Evolutionary conservation across 2,113 vertebrate species (phyloP).

Genomic region (Salminus brasiliensis): DNA sequence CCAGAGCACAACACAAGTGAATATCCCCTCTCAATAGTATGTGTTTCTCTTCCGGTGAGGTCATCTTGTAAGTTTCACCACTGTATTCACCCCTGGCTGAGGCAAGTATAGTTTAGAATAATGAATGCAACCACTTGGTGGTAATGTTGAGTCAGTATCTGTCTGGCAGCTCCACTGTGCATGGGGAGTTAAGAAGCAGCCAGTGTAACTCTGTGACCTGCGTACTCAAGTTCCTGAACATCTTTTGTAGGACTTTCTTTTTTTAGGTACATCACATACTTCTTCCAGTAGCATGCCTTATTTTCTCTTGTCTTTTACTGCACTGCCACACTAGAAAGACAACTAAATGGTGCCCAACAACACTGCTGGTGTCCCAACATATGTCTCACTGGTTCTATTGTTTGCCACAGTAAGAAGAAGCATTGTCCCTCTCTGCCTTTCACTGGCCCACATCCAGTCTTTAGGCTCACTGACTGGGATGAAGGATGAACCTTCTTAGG

Average conservation of each 20-base stretch:
- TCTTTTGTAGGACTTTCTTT: background rate
- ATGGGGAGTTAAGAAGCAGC: background rate
- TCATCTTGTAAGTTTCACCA: conserved; percentile 66
- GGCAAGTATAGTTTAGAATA: background rate
- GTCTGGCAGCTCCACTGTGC: background rate
- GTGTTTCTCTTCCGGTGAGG: conserved; percentile 67
- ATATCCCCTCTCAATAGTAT: conserved; percentile 63
- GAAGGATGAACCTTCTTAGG: conserved; percentile 32
- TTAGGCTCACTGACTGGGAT: conserved; percentile 23
- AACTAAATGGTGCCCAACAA: conserved; percentile 2
- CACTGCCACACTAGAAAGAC: background rate
- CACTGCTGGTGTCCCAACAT: conserved; percentile 19
- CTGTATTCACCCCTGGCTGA: conserved; percentile 39
- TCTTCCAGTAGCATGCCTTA: too few relatives aligned
- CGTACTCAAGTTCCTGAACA: background rate
- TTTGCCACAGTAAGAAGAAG: conserved; percentile 52
- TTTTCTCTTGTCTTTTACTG: conserved; percentile 1
- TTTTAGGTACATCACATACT: too few relatives aligned
- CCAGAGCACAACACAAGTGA: conserved; percentile 64
- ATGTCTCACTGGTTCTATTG: conserved; percentile 63
- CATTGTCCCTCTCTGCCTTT: conserved; percentile 70
- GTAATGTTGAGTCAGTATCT: conserved; percentile 73
- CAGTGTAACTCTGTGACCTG: background rate
- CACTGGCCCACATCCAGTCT: conserved; percentile 53
- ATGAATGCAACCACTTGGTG: conserved; percentile 67